Evolutionary conservation across 2,888 invertebrate genomes (phyloP), one percentile per base, ranked within the genome.

Genomic region (Caenorhabditis plicata): DNA sequence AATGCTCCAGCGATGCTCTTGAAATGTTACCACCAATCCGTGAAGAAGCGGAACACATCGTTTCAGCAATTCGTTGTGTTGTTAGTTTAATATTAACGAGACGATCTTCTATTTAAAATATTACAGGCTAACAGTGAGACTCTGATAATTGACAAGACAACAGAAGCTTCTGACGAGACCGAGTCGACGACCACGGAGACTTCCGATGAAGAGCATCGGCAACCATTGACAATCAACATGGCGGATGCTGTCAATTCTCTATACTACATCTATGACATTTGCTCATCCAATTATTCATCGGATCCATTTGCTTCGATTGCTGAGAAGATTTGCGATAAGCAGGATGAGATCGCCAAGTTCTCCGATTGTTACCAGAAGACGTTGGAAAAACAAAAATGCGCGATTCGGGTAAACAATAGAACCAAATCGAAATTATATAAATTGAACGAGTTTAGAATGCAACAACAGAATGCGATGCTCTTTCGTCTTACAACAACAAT

Each of bases 401-500:
- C 66, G 8, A 43, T 62, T 23, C 27, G 55, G n/a, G n/a, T n/a
- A n/a, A n/a, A n/a, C n/a, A n/a, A n/a, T n/a, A n/a, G n/a, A n/a
- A n/a, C n/a, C n/a, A n/a, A n/a, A n/a, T n/a, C n/a, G n/a, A n/a
- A n/a, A n/a, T n/a, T n/a, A n/a, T n/a, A n/a, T n/a, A n/a, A n/a
- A n/a, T n/a, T n/a, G n/a, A n/a, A n/a, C n/a, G n/a, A n/a, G n/a
- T n/a, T n/a, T n/a, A n/a, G 48, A 64, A 60, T 27, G 64, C 64
- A 3, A 64, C 58, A 20, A 62, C 50, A 0, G 50, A 41, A 8
- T 78, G 78, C 19, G 66, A 64, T 11, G 71, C 76, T 11, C 49
- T 78, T 26, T 73, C 74, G 15, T 60, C 72, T 0, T 77, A 77
- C 61, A 78, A 74, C 35, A 60, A 64, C 31, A 70, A 75, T 46